Evolutionary conservation across 2,888 invertebrate species (phyloP), one percentile per base, ranked within the genome.

Genomic region (Oligia strigilis): DNA sequence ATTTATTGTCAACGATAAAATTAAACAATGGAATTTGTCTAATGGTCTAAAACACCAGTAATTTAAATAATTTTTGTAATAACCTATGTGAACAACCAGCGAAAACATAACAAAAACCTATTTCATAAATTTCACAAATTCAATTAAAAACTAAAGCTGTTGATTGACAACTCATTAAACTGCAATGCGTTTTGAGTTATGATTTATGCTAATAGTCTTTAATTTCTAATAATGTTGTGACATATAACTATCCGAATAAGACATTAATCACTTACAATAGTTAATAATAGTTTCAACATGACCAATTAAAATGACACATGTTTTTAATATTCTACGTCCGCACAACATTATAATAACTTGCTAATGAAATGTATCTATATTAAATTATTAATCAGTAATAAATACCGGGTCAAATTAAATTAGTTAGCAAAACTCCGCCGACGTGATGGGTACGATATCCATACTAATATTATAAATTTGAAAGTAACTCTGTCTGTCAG

Each of bases 191-290:
- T 67, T 74, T 74, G 29, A 82, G 40, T 71, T 60, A 79, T 82
- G 71, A 79, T 77, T 77, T 78, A 88, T 84, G 80, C 64, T 81
- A 89, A 90, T 82, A 72, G 70, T 70, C 58, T 29, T 74, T 83
- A 85, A 82, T 89, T 83, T 86, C 81, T 81, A 83, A 83, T 80
- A 80, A 86, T 90, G 71, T 88, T 90, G 29, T 90, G 87, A 88
- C 88, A 84, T 75, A 79, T 77, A 72, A 85, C 74, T 87, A 66
- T 77, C 65, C 9, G 67, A 87, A 74, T 82, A 77, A 80, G 79
- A 88, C 90, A 84, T 90, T 90, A 86, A 90, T 89, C 83, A 88
- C 69, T 88, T 86, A 78, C 66, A 79, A 74, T 29, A 29, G 29
- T 29, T 29, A 29, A 29, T 70, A 70, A 71, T 83, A 84, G 83